Percentiles rank a stretch among this genome's conserved stretches.
Conservation (phyloP, 37 sponge, comb jelly and placozoan species). For the Tethya wilhelma region DNA sequence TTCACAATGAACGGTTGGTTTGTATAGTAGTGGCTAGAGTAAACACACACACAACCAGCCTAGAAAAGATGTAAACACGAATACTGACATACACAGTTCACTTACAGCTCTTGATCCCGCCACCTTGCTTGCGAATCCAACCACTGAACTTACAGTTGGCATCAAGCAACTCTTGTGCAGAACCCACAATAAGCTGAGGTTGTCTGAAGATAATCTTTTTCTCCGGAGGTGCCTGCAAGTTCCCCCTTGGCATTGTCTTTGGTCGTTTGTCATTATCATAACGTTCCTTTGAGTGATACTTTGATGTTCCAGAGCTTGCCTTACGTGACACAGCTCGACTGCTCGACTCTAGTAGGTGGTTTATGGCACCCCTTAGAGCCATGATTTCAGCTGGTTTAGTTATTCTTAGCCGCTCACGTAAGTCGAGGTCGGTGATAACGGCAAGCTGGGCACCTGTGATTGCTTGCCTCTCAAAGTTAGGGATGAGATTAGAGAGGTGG, state of each 20-base stretch:
- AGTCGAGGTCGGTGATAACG: conserved; percentile 21
- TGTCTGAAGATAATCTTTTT: not conserved
- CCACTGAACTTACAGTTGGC: conserved; percentile 71
- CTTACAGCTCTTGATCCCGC: conserved; percentile 80
- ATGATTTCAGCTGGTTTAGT: conserved; percentile 45
- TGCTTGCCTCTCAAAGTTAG: conserved; percentile 40
- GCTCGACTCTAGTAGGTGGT: not conserved
- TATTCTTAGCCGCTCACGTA: conserved; percentile 31
- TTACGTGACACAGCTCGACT: not conserved
- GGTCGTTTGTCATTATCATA: not conserved
- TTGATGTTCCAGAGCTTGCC: not conserved
- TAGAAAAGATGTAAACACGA: not conserved
- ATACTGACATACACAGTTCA: conserved; percentile 4
- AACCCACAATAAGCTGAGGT: conserved; percentile 17
- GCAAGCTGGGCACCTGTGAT: conserved; percentile 27
- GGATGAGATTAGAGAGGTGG: conserved; percentile 46
- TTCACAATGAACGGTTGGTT: too few relatives aligned
- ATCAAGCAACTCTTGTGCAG: conserved; percentile 58
- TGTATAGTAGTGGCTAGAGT: too few relatives aligned
- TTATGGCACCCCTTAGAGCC: conserved; percentile 47
- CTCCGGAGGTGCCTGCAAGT: not conserved
- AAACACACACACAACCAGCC: not conserved
- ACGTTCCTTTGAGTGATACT: not conserved
- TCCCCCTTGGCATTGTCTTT: conserved; percentile 1
- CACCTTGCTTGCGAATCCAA: conserved; percentile 86